phyloP scores from a whole-genome alignment of 1,140 invertebrate genomes.

The Aphelenchoides avenae region DNA sequence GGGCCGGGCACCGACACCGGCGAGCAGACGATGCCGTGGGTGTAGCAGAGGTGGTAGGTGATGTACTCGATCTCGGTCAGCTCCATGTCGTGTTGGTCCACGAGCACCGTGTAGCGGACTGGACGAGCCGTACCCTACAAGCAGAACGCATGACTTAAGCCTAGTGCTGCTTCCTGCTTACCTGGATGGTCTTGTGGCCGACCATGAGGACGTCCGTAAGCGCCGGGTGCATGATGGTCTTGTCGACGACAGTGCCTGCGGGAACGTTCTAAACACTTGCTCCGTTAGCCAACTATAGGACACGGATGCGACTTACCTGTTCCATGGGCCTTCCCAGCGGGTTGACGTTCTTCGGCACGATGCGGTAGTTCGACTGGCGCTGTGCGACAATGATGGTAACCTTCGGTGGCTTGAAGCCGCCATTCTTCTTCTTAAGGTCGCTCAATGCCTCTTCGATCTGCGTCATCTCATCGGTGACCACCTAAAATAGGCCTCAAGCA shows the following conservation, averaged over 20 bases:
- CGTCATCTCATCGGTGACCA: too few relatives aligned
- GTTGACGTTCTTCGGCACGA: constrained; percentile 5
- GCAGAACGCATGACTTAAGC: background rate
- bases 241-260: constrained; percentile 2
- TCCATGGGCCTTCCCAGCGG: constrained; percentile 3
- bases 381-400: constrained; percentile 15
- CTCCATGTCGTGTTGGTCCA: background rate
- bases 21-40: constrained; percentile 20
- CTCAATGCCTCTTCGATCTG: too few relatives aligned
- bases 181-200: constrained; percentile 17
- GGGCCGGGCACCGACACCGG: constrained; percentile 24
- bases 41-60: constrained; percentile 14
- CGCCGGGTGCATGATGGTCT: constrained; percentile 8
- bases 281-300: too few relatives aligned
- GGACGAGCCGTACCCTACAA: constrained; percentile 11
- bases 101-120: constrained; percentile 10
- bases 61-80: constrained; percentile 10
- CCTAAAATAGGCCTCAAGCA: too few relatives aligned
- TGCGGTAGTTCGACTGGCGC: constrained; percentile 21
- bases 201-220: constrained; percentile 10
- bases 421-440: too few relatives aligned
- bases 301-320: too few relatives aligned
- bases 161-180: too few relatives aligned
- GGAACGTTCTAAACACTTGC: constrained; percentile 18
- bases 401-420: background rate